A percentile compares a stretch with the other conserved stretches of the same genome.
Conservation (phyloP, 2,113 vertebrate genomes). For the Corvus moneduloides region DNA sequence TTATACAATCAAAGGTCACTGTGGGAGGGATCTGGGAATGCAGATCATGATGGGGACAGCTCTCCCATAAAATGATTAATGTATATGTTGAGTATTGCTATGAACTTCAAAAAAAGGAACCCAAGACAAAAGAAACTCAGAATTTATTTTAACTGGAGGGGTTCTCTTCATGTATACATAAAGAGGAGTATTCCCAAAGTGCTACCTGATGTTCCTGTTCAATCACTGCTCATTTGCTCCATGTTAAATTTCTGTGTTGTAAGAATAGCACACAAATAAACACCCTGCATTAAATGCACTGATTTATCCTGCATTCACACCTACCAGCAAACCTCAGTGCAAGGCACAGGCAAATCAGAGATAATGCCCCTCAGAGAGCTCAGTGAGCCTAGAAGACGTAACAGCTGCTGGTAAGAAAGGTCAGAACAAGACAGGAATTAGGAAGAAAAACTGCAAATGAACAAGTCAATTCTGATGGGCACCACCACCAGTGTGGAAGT, state of each 20-base stretch:
- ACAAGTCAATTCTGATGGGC: background rate
- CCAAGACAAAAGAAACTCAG: background rate
- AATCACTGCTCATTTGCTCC: background rate
- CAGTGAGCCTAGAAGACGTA: background rate
- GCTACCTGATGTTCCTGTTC: background rate
- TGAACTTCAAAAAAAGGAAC: background rate
- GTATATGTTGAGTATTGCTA: background rate
- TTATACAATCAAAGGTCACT: background rate
- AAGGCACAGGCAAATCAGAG: background rate
- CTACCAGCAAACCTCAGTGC: background rate
- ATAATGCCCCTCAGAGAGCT: background rate
- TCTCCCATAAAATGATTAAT: background rate
- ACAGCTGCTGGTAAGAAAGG: background rate
- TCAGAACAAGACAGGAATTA: background rate
- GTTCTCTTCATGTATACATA: background rate
- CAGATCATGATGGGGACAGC: background rate
- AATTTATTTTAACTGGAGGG: background rate
- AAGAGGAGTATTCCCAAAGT: background rate
- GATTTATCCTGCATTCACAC: background rate
- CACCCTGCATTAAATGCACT: background rate
- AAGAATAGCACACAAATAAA: background rate
- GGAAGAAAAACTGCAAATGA: background rate
- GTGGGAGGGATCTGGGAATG: background rate
- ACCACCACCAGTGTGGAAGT: background rate
- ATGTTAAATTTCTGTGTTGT: background rate